Conservation (phyloP, 2,888 invertebrate species). For the Noctua janthina region DNA sequence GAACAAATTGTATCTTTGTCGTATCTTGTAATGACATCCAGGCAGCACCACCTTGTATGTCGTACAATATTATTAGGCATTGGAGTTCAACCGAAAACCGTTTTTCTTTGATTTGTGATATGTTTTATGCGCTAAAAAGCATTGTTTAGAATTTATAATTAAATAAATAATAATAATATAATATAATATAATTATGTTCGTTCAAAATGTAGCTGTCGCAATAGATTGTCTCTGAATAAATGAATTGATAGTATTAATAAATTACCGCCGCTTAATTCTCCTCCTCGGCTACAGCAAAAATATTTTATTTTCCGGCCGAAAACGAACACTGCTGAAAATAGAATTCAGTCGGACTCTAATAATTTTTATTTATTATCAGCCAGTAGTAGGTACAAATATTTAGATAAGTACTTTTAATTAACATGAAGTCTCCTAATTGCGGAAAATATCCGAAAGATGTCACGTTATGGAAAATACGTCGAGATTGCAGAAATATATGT, state of each 20-base stretch:
- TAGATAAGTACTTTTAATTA: background rate
- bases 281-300: background rate
- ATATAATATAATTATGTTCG: background rate
- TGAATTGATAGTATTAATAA: background rate
- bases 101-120: background rate
- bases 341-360: background rate
- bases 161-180: too few relatives aligned
- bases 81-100: background rate
- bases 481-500: background rate
- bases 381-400: background rate
- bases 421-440: background rate
- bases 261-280: background rate
- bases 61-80: background rate
- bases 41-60: too few relatives aligned
- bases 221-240: background rate
- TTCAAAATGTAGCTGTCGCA: background rate
- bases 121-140: background rate
- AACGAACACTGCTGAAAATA: background rate
- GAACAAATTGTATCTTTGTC: background rate
- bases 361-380: background rate
- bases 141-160: background rate
- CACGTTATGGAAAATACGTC: constrained; percentile 39
- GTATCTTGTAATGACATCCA: background rate
- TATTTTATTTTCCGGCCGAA: background rate
- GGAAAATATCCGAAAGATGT: constrained; percentile 16